A percentile compares a stretch with the other conserved stretches of the same genome.
Evolutionary conservation across 2,113 vertebrate genomes (phyloP).

Genomic region (Corythoichthys intestinalis): DNA sequence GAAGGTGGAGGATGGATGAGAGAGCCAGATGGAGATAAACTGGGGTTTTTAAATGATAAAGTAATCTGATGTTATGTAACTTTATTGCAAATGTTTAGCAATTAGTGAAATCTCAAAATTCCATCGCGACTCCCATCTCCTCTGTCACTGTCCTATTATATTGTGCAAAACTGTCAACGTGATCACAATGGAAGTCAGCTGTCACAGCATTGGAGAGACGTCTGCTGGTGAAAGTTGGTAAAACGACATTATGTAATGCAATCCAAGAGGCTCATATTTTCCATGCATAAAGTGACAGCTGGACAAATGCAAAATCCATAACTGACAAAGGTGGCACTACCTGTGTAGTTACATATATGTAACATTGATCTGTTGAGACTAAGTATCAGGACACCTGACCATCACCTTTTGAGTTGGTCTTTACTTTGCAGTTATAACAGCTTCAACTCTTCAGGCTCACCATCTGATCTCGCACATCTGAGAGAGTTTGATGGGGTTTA

Average conservation of each 20-base stretch:
- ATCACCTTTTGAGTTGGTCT: background rate
- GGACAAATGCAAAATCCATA: background rate
- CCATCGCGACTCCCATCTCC: background rate
- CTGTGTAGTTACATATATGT: background rate
- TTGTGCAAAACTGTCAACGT: background rate
- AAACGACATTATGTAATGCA: slow-evolving; percentile 9
- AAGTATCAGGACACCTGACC: background rate
- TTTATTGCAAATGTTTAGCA: slow-evolving; percentile 53
- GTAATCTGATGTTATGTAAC: slow-evolving; percentile 23
- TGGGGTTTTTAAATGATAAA: slow-evolving; percentile 30
- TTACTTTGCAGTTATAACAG: background rate
- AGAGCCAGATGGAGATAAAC: background rate
- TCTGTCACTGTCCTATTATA: background rate
- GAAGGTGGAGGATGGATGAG: background rate
- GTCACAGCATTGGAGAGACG: slow-evolving; percentile 49
- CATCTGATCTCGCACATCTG: background rate
- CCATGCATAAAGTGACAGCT: background rate
- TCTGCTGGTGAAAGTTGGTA: slow-evolving; percentile 56
- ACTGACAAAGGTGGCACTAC: background rate
- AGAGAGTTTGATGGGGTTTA: background rate
- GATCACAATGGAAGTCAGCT: background rate
- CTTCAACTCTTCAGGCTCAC: background rate
- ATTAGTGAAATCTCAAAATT: slow-evolving; percentile 37
- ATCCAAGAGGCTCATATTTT: background rate
- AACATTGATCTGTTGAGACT: background rate